phyloP scores from a whole-genome alignment of 2,113 vertebrate genomes.

The Ciconia boyciana region DNA sequence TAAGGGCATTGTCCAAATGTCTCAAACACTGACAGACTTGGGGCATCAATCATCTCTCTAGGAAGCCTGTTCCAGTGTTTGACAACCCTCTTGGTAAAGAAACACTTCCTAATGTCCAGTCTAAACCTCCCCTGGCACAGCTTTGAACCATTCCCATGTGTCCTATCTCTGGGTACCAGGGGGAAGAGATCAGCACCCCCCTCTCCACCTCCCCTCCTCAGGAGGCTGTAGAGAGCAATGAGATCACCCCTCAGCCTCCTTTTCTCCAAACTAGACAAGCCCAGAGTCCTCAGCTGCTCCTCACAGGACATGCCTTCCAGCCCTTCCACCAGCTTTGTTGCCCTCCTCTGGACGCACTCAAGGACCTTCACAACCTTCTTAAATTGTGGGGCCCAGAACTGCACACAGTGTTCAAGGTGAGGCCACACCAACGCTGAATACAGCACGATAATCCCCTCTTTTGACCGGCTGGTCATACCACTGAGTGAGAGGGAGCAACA shows the following conservation, averaged over 20 bases:
- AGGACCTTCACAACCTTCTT: not conserved
- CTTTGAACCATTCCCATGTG: not conserved
- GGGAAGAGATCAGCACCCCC: not conserved
- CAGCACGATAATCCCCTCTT: fast-evolving
- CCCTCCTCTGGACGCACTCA: not conserved
- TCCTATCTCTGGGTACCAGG: not conserved
- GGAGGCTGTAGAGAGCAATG: not conserved
- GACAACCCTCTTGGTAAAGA: not conserved
- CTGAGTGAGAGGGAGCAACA: not conserved
- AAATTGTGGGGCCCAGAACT: not conserved
- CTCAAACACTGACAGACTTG: not conserved
- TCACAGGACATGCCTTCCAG: not conserved
- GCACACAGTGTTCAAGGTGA: not conserved
- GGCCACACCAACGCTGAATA: fast-evolving
- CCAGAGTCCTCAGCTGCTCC: not conserved
- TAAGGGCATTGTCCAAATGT: not conserved
- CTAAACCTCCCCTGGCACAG: not conserved
- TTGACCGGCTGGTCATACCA: not conserved
- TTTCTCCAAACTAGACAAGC: not conserved
- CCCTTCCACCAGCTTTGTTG: not conserved
- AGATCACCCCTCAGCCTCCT: not conserved
- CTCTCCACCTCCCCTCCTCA: not conserved
- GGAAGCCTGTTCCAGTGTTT: not conserved
- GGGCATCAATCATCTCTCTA: fast-evolving
- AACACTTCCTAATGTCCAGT: not conserved